phyloP scores from a whole-genome alignment of 2,888 invertebrate genomes.

The Brachypalpus laphriformis region DNA sequence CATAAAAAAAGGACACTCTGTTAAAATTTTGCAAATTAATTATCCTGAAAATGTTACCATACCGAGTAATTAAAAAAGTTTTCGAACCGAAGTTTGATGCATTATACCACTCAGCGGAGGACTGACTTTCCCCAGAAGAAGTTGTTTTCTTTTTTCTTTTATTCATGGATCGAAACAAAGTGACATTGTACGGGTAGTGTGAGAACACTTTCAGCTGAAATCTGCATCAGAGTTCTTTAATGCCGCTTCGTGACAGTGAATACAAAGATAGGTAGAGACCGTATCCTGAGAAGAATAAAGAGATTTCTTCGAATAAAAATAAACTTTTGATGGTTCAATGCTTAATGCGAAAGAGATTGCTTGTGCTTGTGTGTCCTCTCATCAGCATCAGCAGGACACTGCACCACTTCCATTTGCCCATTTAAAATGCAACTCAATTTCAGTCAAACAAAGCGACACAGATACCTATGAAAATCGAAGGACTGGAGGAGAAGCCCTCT shows the following conservation, averaged over 20 bases:
- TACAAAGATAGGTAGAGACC: neutral
- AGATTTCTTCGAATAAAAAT: neutral
- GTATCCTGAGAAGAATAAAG: neutral
- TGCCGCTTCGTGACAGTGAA: neutral
- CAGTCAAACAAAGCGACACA: neutral
- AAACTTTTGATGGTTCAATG: neutral
- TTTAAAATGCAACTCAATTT: conserved; percentile 16
- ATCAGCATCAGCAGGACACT: neutral
- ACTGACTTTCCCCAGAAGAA: neutral
- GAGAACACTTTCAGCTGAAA: neutral
- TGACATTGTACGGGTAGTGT: neutral
- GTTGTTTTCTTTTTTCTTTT: too few species aligned
- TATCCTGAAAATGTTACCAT: conserved; percentile 19
- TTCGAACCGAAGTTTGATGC: neutral
- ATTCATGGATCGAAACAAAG: neutral
- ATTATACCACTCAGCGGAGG: neutral
- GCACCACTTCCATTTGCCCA: neutral
- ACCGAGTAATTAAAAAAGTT: conserved; percentile 17
- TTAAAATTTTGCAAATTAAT: conserved; percentile 8
- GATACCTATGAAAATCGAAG: conserved; percentile 17
- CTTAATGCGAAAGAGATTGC: conserved; percentile 1
- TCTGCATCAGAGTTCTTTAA: neutral
- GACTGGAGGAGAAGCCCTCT: neutral
- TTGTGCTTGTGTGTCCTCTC: neutral
- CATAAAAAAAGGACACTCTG: neutral